phyloP scores from a whole-genome alignment of 92 coral and sea anemone species.

The Porites evermanni region DNA sequence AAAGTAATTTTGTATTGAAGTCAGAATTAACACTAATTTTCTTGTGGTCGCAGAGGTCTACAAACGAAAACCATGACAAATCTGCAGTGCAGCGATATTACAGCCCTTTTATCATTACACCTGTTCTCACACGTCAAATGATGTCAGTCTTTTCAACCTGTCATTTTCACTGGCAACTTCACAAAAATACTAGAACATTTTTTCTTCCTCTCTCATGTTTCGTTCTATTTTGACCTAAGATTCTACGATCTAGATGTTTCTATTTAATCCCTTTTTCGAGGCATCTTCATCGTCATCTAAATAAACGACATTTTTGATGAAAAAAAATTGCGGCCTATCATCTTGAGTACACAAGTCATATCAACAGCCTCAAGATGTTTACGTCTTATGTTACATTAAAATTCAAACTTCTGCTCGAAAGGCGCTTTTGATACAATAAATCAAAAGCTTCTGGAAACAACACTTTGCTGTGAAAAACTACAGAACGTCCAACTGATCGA shows the following conservation, averaged over 20 bases:
- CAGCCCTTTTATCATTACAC: background rate
- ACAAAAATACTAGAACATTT: background rate
- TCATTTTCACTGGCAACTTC: background rate
- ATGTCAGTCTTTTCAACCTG: constrained; percentile 17
- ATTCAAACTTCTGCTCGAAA: background rate
- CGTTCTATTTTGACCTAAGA: background rate
- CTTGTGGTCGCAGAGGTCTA: background rate
- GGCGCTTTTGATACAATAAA: background rate
- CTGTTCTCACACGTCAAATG: constrained; percentile 32
- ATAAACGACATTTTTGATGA: background rate
- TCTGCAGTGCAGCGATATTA: background rate
- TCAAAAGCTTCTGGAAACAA: background rate
- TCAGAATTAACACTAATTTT: background rate
- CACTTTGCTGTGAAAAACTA: background rate
- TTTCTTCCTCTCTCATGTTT: background rate
- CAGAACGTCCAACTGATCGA: background rate
- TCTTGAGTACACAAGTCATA: constrained; percentile 27
- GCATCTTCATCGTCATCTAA: background rate
- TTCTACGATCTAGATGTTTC: background rate
- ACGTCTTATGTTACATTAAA: background rate
- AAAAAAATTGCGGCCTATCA: background rate
- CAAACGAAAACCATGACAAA: background rate
- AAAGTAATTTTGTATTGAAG: background rate
- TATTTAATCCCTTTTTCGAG: background rate
- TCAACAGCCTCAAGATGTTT: background rate